phyloP scores from a whole-genome alignment of 2,113 vertebrate species.

The Aepyceros melampus region DNA sequence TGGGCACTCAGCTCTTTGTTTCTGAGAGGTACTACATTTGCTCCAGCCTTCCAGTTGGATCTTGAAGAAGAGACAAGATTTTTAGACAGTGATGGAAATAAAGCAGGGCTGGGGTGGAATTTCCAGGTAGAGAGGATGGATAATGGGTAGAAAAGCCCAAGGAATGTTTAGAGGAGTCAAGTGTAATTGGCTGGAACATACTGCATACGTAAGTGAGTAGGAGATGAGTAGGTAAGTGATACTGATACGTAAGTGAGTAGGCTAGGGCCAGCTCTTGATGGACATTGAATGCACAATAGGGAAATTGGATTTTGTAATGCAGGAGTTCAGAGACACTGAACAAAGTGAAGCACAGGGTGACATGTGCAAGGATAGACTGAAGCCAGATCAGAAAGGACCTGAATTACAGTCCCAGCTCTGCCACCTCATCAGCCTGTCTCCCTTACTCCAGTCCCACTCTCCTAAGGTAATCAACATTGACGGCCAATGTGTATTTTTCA shows the following conservation, averaged over 20 bases:
- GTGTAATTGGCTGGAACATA: background rate
- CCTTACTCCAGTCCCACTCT: background rate
- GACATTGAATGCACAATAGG: background rate
- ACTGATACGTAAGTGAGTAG: no score
- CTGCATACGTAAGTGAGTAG: accelerated
- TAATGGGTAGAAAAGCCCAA: background rate
- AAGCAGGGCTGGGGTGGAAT: no score
- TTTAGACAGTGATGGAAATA: background rate
- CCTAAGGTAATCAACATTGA: background rate
- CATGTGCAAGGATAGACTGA: background rate
- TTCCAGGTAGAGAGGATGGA: background rate
- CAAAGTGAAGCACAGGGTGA: background rate
- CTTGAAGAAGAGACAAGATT: background rate
- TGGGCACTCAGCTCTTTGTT: background rate
- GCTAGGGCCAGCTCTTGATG: background rate
- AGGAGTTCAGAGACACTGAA: background rate
- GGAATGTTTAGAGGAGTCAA: background rate
- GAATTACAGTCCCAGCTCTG: background rate
- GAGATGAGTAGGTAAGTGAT: no score
- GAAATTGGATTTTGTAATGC: background rate
- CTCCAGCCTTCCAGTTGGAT: background rate
- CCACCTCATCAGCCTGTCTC: background rate
- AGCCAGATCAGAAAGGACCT: background rate
- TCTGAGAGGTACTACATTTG: background rate
- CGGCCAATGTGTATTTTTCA: background rate